These are phyloP conservation scores for Ceryle rudis DNA, from an alignment of 2,797 vertebrate genomes.

Conservation along the genomic window DNA sequence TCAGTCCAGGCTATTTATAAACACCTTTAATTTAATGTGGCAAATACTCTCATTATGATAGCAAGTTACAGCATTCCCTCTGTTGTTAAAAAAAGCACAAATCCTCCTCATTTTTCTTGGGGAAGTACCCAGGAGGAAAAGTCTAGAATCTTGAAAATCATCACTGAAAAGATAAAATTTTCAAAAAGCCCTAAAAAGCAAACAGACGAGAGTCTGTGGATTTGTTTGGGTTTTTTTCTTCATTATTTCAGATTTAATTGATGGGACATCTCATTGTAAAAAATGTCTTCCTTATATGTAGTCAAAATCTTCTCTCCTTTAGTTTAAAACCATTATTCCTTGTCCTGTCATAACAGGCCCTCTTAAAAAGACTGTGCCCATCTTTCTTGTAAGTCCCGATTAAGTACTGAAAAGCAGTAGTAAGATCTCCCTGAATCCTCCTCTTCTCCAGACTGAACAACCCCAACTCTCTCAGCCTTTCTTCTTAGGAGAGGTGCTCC, in stretches of 20 bases:
- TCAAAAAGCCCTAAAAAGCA: not conserved
- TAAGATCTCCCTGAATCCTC: no score
- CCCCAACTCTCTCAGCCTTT: no score
- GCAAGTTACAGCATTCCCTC: not conserved
- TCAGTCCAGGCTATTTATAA: not conserved
- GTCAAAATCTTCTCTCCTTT: no score
- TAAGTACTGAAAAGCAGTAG: no score
- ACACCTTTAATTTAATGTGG: not conserved
- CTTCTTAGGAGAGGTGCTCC: no score
- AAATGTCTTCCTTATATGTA: no score
- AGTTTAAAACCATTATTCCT: no score
- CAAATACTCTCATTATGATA: not conserved
- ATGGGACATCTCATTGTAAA: no score
- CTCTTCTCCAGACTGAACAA: no score
- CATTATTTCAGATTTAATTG: not conserved
- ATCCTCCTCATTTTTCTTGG: not conserved
- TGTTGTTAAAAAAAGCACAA: not conserved
- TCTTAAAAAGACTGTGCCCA: no score
- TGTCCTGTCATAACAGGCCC: no score
- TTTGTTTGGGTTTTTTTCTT: not conserved
- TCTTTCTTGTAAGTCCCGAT: no score
- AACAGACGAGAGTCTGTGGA: not conserved
- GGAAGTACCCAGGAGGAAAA: not conserved
- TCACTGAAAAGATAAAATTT: not conserved
- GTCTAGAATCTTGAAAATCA: not conserved